Percentiles rank a stretch among this genome's conserved stretches.
These are phyloP conservation scores for Antechinus stuartii DNA, from an alignment of 2,113 vertebrate species.

Conservation along the genomic window DNA sequence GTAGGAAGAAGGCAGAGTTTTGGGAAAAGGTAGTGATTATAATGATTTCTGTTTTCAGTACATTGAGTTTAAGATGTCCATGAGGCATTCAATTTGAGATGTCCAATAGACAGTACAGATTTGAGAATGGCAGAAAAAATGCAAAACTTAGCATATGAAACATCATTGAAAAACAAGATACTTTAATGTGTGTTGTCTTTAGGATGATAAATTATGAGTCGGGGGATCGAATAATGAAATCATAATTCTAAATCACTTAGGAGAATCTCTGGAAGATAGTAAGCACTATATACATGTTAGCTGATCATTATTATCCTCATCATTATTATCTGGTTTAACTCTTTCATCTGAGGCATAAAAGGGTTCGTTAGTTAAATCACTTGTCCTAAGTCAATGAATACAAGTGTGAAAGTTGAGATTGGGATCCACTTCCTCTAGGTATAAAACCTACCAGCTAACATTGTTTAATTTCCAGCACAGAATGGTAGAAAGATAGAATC, in stretches of 20 bases:
- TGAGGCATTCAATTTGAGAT: not conserved
- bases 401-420: not conserved
- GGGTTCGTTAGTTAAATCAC: not conserved
- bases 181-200: not conserved
- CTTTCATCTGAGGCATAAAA: not conserved
- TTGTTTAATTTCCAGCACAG: not conserved
- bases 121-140: constrained; percentile 2
- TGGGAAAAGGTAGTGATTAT: not conserved
- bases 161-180: not conserved
- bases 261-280: not conserved
- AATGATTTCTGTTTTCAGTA: not conserved
- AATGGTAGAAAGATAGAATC: not conserved
- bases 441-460: not conserved
- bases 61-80: not conserved
- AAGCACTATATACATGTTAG: not conserved
- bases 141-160: not conserved
- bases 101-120: not conserved
- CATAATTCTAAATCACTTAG: not conserved
- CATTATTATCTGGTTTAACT: not conserved
- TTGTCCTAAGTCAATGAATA: not conserved
- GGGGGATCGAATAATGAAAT: not conserved
- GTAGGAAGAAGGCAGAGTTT: not conserved
- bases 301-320: not conserved
- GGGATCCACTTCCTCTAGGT: not conserved
- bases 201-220: not conserved